Percentiles rank a stretch among this genome's conserved stretches.
These are phyloP conservation scores for Trichomycterus rosablanca DNA, from an alignment of 2,113 vertebrate species.

Conservation along the genomic window DNA sequence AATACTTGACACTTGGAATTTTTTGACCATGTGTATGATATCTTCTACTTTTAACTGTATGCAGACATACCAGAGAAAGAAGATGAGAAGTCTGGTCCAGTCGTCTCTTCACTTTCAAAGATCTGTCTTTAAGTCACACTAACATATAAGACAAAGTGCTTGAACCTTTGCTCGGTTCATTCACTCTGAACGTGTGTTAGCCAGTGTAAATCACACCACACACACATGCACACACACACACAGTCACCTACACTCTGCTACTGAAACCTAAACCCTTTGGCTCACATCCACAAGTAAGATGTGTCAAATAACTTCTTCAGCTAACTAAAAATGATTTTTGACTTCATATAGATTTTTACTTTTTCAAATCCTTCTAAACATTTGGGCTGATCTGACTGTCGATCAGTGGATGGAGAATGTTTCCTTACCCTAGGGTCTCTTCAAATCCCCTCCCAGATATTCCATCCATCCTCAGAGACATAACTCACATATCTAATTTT, in stretches of 20 bases:
- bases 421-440: too few species aligned
- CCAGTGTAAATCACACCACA: not conserved
- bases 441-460: conserved; percentile 19
- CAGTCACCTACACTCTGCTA: not conserved
- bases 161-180: conserved; percentile 6
- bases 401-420: too few species aligned
- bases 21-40: not conserved
- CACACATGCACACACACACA: not conserved
- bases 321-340: too few species aligned
- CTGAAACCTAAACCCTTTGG: conserved; percentile 33
- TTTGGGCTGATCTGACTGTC: too few species aligned
- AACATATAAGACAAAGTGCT: too few species aligned
- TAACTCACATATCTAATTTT: not conserved
- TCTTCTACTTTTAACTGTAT: not conserved
- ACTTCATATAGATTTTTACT: too few species aligned
- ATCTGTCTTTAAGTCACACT: too few species aligned
- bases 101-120: conserved; percentile 4
- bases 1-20: too few species aligned
- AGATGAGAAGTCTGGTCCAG: not conserved
- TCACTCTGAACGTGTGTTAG: not conserved
- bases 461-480: conserved; percentile 14
- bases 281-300: conserved; percentile 15
- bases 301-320: conserved; percentile 22
- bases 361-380: too few species aligned
- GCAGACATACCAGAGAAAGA: too few species aligned